Evolutionary conservation across 2,113 vertebrate genomes (phyloP).

Genomic region (Sebastes fasciatus): DNA sequence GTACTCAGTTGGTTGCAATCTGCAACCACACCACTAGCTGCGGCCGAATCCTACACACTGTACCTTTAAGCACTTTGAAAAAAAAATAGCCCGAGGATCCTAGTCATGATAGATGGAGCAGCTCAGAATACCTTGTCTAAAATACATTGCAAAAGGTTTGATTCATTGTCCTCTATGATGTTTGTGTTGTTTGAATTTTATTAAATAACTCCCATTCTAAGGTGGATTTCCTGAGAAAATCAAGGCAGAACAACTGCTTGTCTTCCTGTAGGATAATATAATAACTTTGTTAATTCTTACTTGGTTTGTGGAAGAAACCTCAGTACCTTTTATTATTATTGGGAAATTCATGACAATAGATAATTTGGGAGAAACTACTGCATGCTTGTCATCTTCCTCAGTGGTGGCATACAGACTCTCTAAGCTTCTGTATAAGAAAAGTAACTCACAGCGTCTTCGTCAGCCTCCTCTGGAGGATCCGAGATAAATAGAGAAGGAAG

Average conservation of each 20-base stretch:
- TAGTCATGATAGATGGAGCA: conserved; percentile 27
- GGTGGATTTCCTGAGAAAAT: conserved; percentile 26
- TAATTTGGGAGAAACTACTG: conserved; percentile 3
- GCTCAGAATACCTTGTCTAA: conserved; percentile 22
- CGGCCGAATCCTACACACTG: too few relatives aligned
- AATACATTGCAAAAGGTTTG: conserved; percentile 23
- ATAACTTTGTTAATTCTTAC: not conserved
- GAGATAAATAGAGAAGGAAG: conserved; percentile 12
- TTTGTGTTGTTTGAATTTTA: conserved; percentile 22
- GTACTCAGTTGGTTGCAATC: too few relatives aligned
- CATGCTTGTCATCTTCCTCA: conserved; percentile 1
- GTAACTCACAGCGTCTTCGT: conserved; percentile 50
- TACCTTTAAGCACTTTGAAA: conserved; percentile 1
- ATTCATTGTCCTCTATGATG: conserved; percentile 34
- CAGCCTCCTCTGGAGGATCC: conserved; percentile 39
- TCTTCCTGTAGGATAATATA: not conserved
- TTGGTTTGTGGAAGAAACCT: conserved; percentile 11
- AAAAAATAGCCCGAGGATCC: conserved; percentile 32
- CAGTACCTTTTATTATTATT: not conserved
- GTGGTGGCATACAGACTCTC: not conserved
- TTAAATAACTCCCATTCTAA: conserved; percentile 4
- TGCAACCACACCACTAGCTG: too few relatives aligned
- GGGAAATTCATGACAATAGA: not conserved
- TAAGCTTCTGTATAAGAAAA: conserved; percentile 24
- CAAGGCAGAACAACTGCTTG: not conserved